Conservation (phyloP, 2,113 vertebrate species). For the Bungarus multicinctus region DNA sequence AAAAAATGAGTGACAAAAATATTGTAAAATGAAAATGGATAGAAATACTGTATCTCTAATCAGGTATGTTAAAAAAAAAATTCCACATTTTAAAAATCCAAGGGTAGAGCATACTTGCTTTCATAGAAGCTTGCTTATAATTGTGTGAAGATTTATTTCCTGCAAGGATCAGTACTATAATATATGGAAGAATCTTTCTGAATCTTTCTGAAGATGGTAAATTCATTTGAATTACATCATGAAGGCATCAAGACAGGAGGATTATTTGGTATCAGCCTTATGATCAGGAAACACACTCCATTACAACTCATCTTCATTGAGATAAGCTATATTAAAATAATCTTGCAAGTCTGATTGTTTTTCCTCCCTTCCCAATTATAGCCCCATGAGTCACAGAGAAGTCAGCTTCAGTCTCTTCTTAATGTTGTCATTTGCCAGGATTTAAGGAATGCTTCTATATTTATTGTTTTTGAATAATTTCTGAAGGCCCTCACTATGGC, state of each 20-base stretch:
- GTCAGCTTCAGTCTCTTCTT: background rate
- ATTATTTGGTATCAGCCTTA: background rate
- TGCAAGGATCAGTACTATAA: background rate
- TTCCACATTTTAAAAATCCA: background rate
- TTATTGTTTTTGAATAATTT: background rate
- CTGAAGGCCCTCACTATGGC: background rate
- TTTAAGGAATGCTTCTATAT: background rate
- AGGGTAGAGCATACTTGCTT: background rate
- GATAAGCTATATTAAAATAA: background rate
- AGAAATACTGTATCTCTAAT: background rate
- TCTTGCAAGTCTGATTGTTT: background rate
- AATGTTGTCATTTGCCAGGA: background rate
- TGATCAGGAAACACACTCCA: background rate
- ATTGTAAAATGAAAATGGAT: background rate
- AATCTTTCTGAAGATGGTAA: background rate
- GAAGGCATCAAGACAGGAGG: background rate
- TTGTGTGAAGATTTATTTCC: background rate
- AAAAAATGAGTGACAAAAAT: background rate
- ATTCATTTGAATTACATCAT: background rate
- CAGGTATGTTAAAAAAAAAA: background rate
- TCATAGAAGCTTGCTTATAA: background rate
- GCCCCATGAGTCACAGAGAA: background rate
- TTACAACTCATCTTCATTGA: background rate
- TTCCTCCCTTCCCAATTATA: background rate
- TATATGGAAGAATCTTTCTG: background rate